Evolutionary conservation across 2,888 invertebrate species (phyloP).

Genomic region (Aporophyla nigra): DNA sequence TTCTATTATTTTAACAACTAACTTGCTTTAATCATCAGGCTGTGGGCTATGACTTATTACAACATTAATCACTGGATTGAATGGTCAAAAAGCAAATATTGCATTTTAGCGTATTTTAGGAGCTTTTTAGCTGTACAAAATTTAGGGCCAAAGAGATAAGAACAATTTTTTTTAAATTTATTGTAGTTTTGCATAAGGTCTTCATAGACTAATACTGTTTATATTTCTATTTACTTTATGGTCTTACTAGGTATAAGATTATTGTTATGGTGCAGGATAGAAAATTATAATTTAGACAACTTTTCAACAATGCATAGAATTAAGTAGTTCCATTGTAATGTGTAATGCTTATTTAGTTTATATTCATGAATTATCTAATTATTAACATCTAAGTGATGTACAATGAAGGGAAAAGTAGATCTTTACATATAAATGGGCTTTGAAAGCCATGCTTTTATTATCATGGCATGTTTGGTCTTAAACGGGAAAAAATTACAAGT

Average conservation of each 20-base stretch:
- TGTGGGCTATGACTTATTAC: constrained; percentile 36
- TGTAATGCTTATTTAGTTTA: constrained; percentile 21
- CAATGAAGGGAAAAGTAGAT: constrained; percentile 35
- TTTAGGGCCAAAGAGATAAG: constrained; percentile 47
- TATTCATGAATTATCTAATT: not conserved
- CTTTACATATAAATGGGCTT: constrained; percentile 6
- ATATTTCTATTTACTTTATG: constrained; percentile 25
- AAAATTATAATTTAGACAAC: not conserved
- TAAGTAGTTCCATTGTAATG: not conserved
- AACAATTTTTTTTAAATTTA: constrained; percentile 43
- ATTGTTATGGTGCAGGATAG: constrained; percentile 11
- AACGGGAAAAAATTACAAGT: not conserved
- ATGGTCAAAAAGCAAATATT: constrained; percentile 38
- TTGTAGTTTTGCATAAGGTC: not conserved
- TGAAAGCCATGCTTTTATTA: not conserved
- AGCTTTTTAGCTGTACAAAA: constrained; percentile 18
- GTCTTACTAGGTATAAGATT: constrained; percentile 18
- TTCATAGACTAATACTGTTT: constrained; percentile 4
- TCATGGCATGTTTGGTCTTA: not conserved
- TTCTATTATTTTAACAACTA: not conserved
- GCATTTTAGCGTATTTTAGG: constrained; percentile 7
- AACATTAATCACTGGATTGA: constrained; percentile 21
- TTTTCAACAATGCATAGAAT: constrained; percentile 13
- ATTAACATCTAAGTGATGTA: constrained; percentile 13
- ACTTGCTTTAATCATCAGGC: not conserved